Evolutionary conservation across 2,888 invertebrate species (phyloP).

Genomic region (Drepana falcataria): DNA sequence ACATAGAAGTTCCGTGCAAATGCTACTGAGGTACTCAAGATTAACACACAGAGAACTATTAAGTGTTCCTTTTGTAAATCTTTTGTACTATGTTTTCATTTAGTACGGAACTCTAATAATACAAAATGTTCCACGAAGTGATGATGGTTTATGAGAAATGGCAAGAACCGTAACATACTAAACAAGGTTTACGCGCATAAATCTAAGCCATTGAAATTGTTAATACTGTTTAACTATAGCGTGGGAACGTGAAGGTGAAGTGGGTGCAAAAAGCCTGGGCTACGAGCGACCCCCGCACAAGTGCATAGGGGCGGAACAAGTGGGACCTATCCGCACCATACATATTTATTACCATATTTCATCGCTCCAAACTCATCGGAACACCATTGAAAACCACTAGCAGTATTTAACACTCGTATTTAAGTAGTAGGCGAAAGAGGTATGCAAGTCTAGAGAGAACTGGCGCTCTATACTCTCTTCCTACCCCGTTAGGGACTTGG

Average conservation of each 20-base stretch:
- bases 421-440: no score
- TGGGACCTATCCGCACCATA: conserved; percentile 40
- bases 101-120: no score
- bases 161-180: conserved; percentile 15
- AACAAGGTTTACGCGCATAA: conserved; percentile 6
- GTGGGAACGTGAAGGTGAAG: conserved; percentile 60
- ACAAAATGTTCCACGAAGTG: no score
- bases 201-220: conserved; percentile 43
- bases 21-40: no score
- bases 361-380: neutral
- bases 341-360: neutral
- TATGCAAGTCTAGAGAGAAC: no score
- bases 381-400: neutral
- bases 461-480: no score
- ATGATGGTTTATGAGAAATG: conserved; percentile 1
- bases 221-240: conserved; percentile 46
- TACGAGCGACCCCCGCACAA: conserved; percentile 59
- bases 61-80: no score
- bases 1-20: no score
- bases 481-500: no score
- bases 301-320: conserved; percentile 78
- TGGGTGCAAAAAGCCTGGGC: conserved; percentile 68
- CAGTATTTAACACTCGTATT: no score
- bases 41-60: no score
- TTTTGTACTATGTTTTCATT: no score